Conservation (phyloP, 1,140 invertebrate species). For the Danaus plexippus region DNA sequence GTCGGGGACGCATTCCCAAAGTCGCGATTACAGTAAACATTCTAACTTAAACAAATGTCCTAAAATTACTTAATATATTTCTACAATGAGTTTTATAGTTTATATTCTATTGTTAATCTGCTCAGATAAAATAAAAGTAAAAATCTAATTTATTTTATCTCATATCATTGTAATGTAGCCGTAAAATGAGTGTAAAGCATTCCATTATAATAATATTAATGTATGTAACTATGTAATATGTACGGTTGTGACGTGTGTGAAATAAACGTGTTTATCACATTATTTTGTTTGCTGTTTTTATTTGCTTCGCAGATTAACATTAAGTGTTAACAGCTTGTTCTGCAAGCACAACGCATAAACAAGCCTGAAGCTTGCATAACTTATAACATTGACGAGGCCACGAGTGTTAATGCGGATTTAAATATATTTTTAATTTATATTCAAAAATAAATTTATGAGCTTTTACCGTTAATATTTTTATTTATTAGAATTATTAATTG, state of each 20-base stretch:
- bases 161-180: slow-evolving; percentile 18
- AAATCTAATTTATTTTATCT: slow-evolving; percentile 27
- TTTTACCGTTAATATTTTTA: too few relatives aligned
- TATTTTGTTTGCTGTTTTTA: slow-evolving; percentile 43
- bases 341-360: background rate
- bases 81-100: background rate
- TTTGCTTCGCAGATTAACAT: slow-evolving; percentile 23
- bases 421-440: too few relatives aligned
- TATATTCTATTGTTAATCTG: slow-evolving; percentile 13
- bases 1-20: slow-evolving; percentile 57
- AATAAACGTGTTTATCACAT: slow-evolving; percentile 65
- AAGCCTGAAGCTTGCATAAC: too few relatives aligned
- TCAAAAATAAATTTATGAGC: too few relatives aligned
- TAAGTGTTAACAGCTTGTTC: slow-evolving; percentile 18
- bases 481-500: too few relatives aligned
- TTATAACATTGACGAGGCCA: too few relatives aligned
- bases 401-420: too few relatives aligned
- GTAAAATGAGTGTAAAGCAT: too few relatives aligned
- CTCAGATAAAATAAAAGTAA: slow-evolving; percentile 8
- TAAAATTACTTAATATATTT: slow-evolving; percentile 6
- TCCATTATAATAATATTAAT: slow-evolving; percentile 5
- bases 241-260: slow-evolving; percentile 40
- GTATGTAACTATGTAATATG: slow-evolving; percentile 8
- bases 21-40: slow-evolving; percentile 51
- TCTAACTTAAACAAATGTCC: slow-evolving; percentile 30